phyloP scores from a whole-genome alignment of 92 coral and sea anemone genomes.

The Epizoanthus rinbou region DNA sequence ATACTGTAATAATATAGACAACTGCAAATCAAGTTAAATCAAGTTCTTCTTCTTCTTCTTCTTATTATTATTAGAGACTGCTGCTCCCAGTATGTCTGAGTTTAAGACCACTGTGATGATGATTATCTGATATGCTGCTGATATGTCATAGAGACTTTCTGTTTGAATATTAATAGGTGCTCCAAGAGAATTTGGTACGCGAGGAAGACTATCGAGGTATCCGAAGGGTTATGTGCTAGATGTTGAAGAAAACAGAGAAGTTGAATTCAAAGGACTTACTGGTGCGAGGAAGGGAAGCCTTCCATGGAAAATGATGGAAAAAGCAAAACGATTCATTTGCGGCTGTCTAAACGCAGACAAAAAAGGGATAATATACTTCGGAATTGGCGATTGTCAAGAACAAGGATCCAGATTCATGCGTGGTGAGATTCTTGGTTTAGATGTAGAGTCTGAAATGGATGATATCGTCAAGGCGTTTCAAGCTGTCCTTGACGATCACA shows the following conservation, averaged over 20 bases:
- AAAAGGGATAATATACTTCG: constrained; percentile 47
- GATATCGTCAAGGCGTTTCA: constrained; percentile 61
- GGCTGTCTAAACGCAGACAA: constrained; percentile 54
- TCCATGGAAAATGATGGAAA: constrained; percentile 62
- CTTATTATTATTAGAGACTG: too few species aligned
- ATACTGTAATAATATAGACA: too few species aligned
- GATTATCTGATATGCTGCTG: too few species aligned
- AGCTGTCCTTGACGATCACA: constrained; percentile 50
- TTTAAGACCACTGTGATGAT: too few species aligned
- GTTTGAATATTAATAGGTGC: background rate
- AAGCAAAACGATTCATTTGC: constrained; percentile 52
- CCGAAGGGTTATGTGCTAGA: constrained; percentile 33
- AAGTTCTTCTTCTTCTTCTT: too few species aligned
- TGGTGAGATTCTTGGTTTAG: constrained; percentile 59
- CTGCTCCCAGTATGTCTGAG: too few species aligned
- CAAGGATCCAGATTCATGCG: constrained; percentile 35
- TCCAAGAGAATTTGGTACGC: constrained; percentile 11
- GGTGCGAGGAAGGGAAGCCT: constrained; percentile 7
- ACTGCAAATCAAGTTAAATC: too few species aligned
- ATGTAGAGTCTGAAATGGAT: constrained; percentile 46
- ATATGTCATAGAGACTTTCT: too few species aligned
- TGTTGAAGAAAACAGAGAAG: constrained; percentile 42
- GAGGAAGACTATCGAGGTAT: constrained; percentile 13
- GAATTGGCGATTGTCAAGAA: constrained; percentile 54
- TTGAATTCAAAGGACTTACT: constrained; percentile 46